Base-by-base conservation (phyloP, 2,113 vertebrate genomes). In the Heptranchias perlo region DNA sequence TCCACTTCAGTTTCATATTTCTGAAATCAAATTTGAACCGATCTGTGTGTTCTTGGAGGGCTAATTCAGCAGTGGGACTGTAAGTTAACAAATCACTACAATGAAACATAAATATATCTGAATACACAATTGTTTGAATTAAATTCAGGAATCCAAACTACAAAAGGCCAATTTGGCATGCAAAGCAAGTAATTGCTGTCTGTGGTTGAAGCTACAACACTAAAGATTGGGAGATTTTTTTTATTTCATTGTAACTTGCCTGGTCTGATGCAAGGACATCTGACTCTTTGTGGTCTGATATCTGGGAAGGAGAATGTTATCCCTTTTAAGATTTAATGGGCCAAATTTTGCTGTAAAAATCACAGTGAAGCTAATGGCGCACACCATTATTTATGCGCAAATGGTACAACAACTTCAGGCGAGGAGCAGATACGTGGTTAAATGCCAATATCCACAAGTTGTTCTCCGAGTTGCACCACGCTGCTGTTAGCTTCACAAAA, bases 141-240 rank as follows among this genome's bases (percentile, higher is more conserved):
- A 89, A 89, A 89, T 58, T 89, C 86, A 87, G 84, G 21, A 89
- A 89, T 89, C 52, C 23, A 89, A 89, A 89, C 7, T 18, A 82
- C 39, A 39, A 39, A 82, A 44, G 14, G 13, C 4, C 76, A 82
- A 82, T 0, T 82, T 44, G 76, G n/a, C n/a, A 39, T 82, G 76
- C 76, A 82, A n/a, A 18, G 76, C 76, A 82, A 44, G 76, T 82
- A 39, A 39, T n/a, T 82, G n/a, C 76, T n/a, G n/a, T 39, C n/a
- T 82, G 14, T 39, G 39, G n/a, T 69, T 44, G 76, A 5, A 82
- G 39, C 76, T 39, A 44, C n/a, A 44, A 82, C 18, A 82, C 76
- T 5, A 4, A 39, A 39, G 39, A 82, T 18, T 18, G 35, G 58
- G 7, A 69, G 76, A 82, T 16, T 0, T 82, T n/a, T 82, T 82